phyloP scores from a whole-genome alignment of 1,140 invertebrate species.

The Meloidogyne hapla region DNA sequence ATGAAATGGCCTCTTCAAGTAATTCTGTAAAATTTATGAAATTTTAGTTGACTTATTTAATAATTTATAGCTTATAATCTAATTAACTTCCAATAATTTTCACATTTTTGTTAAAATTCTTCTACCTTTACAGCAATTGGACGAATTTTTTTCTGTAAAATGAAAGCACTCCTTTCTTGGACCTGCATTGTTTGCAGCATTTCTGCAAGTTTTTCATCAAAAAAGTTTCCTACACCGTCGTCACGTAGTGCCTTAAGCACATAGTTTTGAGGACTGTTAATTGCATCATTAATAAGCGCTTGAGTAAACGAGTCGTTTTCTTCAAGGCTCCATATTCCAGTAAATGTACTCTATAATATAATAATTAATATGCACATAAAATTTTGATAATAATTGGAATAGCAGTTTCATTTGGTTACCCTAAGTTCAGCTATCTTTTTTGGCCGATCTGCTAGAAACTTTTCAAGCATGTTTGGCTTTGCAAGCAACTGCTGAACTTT shows the following conservation, averaged over 20 bases:
- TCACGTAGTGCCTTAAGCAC: conserved; percentile 6
- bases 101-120: conserved; percentile 4
- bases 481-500: conserved; percentile 18
- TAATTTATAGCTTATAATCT: too few species aligned
- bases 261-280: conserved; percentile 7
- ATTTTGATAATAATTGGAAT: too few species aligned
- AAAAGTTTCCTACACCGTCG: conserved; percentile 11
- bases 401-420: neutral
- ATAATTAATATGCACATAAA: too few species aligned
- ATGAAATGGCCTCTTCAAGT: conserved; percentile 10
- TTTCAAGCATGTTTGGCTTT: conserved; percentile 9
- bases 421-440: neutral
- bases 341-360: neutral
- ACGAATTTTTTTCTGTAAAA: neutral
- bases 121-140: conserved; percentile 20
- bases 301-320: neutral
- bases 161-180: conserved; percentile 13
- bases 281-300: conserved; percentile 13
- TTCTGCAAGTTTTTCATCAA: conserved; percentile 11
- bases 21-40: conserved; percentile 10
- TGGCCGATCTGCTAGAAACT: neutral
- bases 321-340: conserved; percentile 20
- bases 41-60: neutral
- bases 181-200: conserved; percentile 22
- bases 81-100: neutral